phyloP scores from a whole-genome alignment of 2,797 vertebrate species.

The Botia almorhae region DNA sequence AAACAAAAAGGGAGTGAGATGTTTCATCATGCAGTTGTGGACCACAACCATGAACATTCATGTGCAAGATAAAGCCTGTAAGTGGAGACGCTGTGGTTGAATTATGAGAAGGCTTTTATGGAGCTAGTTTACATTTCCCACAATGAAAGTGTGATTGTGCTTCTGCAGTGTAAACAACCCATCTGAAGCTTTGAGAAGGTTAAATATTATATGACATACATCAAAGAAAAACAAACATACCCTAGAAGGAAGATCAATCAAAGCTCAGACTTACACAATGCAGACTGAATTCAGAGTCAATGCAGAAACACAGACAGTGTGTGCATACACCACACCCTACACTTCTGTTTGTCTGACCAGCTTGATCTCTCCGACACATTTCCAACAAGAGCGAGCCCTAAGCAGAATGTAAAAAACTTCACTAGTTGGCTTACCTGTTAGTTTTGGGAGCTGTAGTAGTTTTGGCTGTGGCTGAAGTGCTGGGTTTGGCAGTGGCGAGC shows the following conservation, averaged over 20 bases:
- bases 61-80: not conserved
- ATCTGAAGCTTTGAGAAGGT: not conserved
- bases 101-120: constrained; percentile 21
- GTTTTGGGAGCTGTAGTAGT: constrained; percentile 65
- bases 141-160: not conserved
- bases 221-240: constrained; percentile 1
- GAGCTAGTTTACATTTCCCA: constrained; percentile 41
- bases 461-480: constrained; percentile 34
- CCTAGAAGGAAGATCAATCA: constrained; percentile 11
- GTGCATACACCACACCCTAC: constrained; percentile 23
- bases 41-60: not conserved
- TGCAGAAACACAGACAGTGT: not conserved
- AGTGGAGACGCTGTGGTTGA: not conserved
- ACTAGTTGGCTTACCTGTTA: constrained; percentile 70
- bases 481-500: constrained; percentile 58
- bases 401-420: not conserved
- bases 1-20: not conserved
- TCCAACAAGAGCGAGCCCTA: not conserved
- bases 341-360: not conserved
- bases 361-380: not conserved
- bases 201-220: not conserved
- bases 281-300: constrained; percentile 5
- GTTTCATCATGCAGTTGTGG: not conserved
- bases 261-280: not conserved
- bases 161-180: constrained; percentile 29